Base-by-base conservation (phyloP, 2,888 invertebrate species). In the Nemotelus nigrinus region DNA sequence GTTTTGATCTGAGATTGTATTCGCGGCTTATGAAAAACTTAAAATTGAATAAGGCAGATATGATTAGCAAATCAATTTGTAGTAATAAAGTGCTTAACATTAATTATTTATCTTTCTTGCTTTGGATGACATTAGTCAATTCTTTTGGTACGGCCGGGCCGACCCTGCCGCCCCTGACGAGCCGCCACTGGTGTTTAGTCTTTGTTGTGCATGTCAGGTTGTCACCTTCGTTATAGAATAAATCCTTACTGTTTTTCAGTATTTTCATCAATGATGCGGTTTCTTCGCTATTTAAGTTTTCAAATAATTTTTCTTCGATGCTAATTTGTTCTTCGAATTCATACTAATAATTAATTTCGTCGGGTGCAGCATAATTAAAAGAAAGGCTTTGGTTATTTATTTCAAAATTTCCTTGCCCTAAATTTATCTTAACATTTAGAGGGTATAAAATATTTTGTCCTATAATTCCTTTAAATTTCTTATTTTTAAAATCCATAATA, bases 391-490 rank as follows among this genome's bases (percentile, higher is more conserved):
- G 8, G n/a, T 47, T n/a, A n/a, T 65, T 65, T 45, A 65, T 65
- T n/a, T 44, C 10, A 3, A 65, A 5, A 44, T 44, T 44, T 5
- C 65, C 65, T 10, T 65, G 8, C 45, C 45, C 65, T 4, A 65
- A 7, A 10, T 65, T 65, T 47, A 65, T 45, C 3, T 41, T 45
- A 3, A 25, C 45, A 25, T 65, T 65, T 6, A 65, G 5, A 8
- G 65, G 45, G 3, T 3, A 44, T 10, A 65, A 45, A 3, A 65
- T 7, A 10, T 65, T 65, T 65, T 65, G 65, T 45, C 65, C 65
- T 65, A 4, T 65, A 6, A 65, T 65, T 3, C 45, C 65, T 44
- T 47, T 65, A 39, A 65, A 65, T 65, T 8, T 65, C 25, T 65
- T 65, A 4, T 65, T 10, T 8, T 44, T 2, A 2, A 65, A 65